These are phyloP conservation scores for Contarinia nasturtii DNA, from an alignment of 1,140 invertebrate genomes.

Conservation along the genomic window DNA sequence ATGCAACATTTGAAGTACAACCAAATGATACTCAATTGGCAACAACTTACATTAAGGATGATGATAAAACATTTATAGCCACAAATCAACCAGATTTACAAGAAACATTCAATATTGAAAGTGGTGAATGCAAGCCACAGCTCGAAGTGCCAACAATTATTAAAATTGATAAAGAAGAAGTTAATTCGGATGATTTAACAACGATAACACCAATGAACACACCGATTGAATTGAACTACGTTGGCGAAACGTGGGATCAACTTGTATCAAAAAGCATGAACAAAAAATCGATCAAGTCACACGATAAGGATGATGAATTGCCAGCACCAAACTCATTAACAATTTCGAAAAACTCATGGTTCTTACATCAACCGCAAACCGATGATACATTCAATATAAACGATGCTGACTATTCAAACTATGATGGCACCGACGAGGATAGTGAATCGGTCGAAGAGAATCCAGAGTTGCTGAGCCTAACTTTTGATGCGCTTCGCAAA, in stretches of 20 bases:
- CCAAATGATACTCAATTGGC: not conserved
- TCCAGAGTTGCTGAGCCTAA: conserved; percentile 2
- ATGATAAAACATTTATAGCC: not conserved
- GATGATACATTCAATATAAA: not conserved
- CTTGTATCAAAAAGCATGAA: conserved; percentile 1
- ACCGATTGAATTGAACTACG: conserved; percentile 5
- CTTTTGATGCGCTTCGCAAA: conserved; percentile 3
- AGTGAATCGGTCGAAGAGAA: not conserved
- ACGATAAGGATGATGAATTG: not conserved
- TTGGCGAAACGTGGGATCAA: conserved; percentile 2
- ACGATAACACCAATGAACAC: conserved; percentile 5
- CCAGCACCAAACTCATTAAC: not conserved
- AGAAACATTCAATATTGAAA: not conserved
- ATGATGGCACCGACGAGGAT: not conserved
- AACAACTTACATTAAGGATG: not conserved
- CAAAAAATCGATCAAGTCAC: not conserved
- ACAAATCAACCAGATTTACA: too few species aligned
- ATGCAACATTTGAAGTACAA: not conserved
- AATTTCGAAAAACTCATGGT: conserved; percentile 1
- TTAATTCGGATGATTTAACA: conserved; percentile 2
- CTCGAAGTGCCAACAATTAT: not conserved
- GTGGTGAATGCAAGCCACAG: not conserved
- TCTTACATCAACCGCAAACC: conserved; percentile 2
- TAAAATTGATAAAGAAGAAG: conserved; percentile 2
- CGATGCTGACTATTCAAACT: not conserved